Evolutionary conservation across 2,888 invertebrate genomes (phyloP).

Genomic region (Leuctra nigra): DNA sequence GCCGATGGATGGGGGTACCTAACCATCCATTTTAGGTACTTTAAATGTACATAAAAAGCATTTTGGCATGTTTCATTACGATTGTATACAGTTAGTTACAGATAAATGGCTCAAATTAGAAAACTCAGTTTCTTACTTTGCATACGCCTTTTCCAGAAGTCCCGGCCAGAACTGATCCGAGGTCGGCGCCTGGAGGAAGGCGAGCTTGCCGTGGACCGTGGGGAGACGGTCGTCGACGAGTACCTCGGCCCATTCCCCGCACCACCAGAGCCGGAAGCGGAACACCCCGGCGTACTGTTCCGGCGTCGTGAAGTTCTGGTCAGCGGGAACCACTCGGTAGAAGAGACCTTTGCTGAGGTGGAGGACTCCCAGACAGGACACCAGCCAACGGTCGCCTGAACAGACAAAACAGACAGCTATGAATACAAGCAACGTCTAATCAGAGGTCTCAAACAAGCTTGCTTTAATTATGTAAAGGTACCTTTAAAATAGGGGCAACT

Average conservation of each 20-base stretch:
- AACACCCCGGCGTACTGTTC: conserved; percentile 49
- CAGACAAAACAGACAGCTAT: conserved; percentile 28
- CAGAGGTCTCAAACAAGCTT: no score
- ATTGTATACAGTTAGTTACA: no score
- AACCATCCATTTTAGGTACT: no score
- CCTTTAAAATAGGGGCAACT: neutral
- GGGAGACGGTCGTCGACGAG: conserved; percentile 85
- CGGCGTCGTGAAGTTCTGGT: conserved; percentile 61
- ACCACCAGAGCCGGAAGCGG: conserved; percentile 90
- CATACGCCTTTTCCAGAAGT: conserved; percentile 85
- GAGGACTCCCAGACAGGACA: conserved; percentile 78
- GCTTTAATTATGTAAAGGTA: no score
- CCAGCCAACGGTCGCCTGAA: conserved; percentile 84
- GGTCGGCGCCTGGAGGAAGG: conserved; percentile 75
- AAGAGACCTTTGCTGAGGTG: conserved; percentile 82
- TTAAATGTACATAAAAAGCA: no score
- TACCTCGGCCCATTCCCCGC: conserved; percentile 87
- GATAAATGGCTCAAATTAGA: no score
- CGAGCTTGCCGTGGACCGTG: conserved; percentile 77
- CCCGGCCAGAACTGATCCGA: conserved; percentile 86
- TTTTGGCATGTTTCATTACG: no score
- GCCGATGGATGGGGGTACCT: no score
- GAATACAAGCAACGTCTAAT: conserved; percentile 7
- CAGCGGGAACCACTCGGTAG: conserved; percentile 85
- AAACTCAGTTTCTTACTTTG: no score